These are phyloP conservation scores for Quadriops clusia DNA, from an alignment of 2,888 invertebrate species.

Conservation along the genomic window DNA sequence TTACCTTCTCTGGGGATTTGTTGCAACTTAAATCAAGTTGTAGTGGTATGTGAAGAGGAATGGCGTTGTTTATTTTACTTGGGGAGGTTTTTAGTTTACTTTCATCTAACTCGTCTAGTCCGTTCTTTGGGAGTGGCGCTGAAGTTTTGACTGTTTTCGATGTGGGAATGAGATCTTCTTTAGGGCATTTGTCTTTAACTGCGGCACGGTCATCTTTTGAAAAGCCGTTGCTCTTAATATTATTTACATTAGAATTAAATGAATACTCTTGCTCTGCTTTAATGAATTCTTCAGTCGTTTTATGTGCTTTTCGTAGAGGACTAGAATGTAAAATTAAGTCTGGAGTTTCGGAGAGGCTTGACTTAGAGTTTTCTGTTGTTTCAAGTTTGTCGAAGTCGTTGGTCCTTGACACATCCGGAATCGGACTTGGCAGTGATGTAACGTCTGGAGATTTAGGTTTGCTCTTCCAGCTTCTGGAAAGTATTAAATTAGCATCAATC, in stretches of 20 bases:
- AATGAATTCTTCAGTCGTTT: slow-evolving; percentile 13
- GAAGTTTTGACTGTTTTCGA: no score
- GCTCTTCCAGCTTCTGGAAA: slow-evolving; percentile 2
- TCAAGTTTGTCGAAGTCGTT: slow-evolving; percentile 16
- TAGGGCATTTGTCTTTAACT: no score
- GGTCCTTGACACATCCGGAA: slow-evolving; percentile 32
- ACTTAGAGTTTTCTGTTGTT: slow-evolving; percentile 16
- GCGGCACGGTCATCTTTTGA: neutral
- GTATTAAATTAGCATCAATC: slow-evolving; percentile 4
- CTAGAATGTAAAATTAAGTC: slow-evolving; percentile 38
- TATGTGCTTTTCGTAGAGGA: slow-evolving; percentile 17
- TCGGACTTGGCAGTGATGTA: slow-evolving; percentile 25
- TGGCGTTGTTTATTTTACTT: no score
- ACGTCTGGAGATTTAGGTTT: slow-evolving; percentile 8
- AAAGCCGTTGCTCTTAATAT: neutral
- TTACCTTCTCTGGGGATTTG: no score
- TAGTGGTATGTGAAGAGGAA: no score
- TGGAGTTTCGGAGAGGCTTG: slow-evolving; percentile 34
- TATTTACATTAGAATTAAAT: slow-evolving; percentile 8
- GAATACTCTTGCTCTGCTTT: slow-evolving; percentile 17
- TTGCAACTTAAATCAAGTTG: no score
- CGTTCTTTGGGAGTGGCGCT: no score
- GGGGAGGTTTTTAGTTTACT: no score
- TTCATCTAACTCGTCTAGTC: no score
- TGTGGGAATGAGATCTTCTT: no score